These are phyloP conservation scores for Nemopilema nomurai DNA, from an alignment of 30 jellyfish, hydroid and myxozoan species.

Conservation along the genomic window DNA sequence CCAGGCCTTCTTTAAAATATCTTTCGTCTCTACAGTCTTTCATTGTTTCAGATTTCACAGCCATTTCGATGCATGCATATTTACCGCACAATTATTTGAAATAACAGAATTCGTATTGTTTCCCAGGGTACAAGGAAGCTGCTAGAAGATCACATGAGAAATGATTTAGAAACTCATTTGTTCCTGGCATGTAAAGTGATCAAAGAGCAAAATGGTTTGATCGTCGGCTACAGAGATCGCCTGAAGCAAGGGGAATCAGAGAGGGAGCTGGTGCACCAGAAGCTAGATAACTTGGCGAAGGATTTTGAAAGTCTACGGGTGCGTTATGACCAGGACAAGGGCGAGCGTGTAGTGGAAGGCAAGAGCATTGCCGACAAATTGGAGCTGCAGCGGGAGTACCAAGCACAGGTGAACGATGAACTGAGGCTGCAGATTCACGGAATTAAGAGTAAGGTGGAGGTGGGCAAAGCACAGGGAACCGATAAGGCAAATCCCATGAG, in stretches of 20 bases:
- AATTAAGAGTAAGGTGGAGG: constrained; percentile 61
- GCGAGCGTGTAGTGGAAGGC: constrained; percentile 65
- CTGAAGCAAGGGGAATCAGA: constrained; percentile 69
- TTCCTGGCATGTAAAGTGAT: constrained; percentile 74
- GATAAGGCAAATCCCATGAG: constrained; percentile 57
- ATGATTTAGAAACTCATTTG: constrained; percentile 74
- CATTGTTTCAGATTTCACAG: background rate
- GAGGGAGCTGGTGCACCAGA: constrained; percentile 52
- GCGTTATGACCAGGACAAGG: constrained; percentile 65
- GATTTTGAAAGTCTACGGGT: constrained; percentile 67
- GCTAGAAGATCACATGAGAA: constrained; percentile 79
- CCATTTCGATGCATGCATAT: background rate
- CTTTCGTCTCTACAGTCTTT: background rate
- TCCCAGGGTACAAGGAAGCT: constrained; percentile 64
- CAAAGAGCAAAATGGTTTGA: constrained; percentile 75
- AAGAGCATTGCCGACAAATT: constrained; percentile 62
- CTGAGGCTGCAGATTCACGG: constrained; percentile 90
- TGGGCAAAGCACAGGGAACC: constrained; percentile 23
- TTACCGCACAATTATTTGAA: background rate
- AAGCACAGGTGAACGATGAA: constrained; percentile 91
- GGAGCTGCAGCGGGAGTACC: constrained; percentile 83
- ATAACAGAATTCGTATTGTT: too few relatives aligned
- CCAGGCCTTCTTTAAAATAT: background rate
- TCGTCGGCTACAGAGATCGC: constrained; percentile 69
- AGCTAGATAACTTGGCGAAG: constrained; percentile 64